Evolutionary conservation across 2,797 vertebrate species (phyloP).

Genomic region (Rhinella marina): DNA sequence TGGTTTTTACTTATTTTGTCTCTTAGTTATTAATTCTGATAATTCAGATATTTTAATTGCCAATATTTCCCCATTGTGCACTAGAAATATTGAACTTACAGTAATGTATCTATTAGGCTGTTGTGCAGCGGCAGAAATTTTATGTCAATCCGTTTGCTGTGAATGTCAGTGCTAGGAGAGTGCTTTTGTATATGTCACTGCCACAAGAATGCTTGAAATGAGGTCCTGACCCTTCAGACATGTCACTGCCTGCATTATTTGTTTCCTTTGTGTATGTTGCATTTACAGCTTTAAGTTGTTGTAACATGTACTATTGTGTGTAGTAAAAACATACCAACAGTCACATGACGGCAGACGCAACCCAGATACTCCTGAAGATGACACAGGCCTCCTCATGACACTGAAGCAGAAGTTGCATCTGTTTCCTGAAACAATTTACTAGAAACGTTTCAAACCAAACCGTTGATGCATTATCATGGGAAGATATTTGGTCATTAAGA

Average conservation of each 20-base stretch:
- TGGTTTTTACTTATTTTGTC: not conserved
- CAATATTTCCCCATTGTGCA: not conserved
- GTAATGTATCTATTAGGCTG: not conserved
- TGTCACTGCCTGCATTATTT: slow-evolving; percentile 31
- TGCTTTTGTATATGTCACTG: not conserved
- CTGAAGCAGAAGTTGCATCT: not conserved
- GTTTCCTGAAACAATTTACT: not conserved
- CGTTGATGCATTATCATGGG: not conserved
- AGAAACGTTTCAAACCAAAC: not conserved
- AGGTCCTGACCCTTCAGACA: not conserved
- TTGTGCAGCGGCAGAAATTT: not conserved
- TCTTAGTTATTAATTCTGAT: not conserved
- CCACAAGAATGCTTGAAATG: slow-evolving; percentile 1
- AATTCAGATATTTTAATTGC: no score
- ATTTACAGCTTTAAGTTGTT: not conserved
- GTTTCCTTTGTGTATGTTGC: slow-evolving; percentile 14
- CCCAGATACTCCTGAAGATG: not conserved
- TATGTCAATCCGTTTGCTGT: not conserved
- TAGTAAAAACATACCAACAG: slow-evolving; percentile 5
- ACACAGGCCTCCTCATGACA: not conserved
- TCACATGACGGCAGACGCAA: not conserved
- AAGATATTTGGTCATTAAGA: not conserved
- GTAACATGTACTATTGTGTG: slow-evolving; percentile 20
- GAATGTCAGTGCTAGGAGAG: not conserved
- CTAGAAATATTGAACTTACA: not conserved